These are phyloP conservation scores for Dipodomys spectabilis DNA, from an alignment of 2,113 vertebrate species.

Conservation along the genomic window DNA sequence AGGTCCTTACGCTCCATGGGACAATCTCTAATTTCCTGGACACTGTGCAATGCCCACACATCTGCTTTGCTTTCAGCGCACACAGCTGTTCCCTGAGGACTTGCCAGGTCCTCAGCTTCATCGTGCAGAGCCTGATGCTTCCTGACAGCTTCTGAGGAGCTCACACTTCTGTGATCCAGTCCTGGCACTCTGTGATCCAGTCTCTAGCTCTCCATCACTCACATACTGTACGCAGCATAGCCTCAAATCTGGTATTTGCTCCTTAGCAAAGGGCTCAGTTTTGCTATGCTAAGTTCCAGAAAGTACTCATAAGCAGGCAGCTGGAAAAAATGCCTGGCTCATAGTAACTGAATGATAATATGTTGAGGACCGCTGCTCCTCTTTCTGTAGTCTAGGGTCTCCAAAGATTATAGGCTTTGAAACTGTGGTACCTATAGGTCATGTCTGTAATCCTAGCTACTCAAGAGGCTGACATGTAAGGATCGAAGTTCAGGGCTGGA, in stretches of 20 bases:
- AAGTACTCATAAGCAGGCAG: background rate
- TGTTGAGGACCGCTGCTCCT: too few species aligned
- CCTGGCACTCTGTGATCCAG: background rate
- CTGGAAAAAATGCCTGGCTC: background rate
- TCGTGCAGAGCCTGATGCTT: too few species aligned
- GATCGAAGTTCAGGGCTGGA: too few species aligned
- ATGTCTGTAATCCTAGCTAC: too few species aligned
- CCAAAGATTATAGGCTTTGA: too few species aligned
- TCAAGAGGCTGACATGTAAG: too few species aligned
- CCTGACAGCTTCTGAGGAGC: background rate
- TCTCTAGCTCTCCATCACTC: background rate
- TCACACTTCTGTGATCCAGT: background rate
- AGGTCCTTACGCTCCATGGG: background rate
- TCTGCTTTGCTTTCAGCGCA: background rate
- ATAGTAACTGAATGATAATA: accelerated
- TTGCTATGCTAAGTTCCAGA: background rate
- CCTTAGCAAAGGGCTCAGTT: background rate
- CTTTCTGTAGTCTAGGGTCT: too few species aligned
- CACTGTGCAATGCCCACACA: background rate
- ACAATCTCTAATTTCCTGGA: background rate
- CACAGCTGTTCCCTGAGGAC: background rate
- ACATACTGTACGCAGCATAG: background rate
- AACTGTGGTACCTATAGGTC: too few species aligned
- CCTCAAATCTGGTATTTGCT: background rate
- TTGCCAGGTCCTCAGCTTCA: background rate